Conservation (phyloP, 2,888 invertebrate genomes). For the Syritta pipiens region DNA sequence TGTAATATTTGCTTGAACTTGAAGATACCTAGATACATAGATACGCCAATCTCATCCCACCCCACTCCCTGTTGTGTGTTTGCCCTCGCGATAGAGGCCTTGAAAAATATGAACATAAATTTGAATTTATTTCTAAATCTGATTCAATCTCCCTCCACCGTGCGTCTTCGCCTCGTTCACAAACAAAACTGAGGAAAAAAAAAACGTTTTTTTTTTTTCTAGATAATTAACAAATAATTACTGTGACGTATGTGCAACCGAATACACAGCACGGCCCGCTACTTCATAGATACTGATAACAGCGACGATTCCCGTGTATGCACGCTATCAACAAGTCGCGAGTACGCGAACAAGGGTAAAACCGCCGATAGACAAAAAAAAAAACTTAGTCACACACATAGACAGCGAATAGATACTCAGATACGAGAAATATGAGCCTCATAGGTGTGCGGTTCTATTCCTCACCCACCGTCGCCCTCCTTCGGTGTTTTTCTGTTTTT, state of each 20-base stretch:
- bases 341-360: constrained; percentile 34
- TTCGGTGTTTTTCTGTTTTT: constrained; percentile 7
- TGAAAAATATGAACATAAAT: constrained; percentile 27
- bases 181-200: neutral
- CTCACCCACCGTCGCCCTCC: too few relatives aligned
- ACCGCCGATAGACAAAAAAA: constrained; percentile 39
- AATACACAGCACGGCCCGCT: constrained; percentile 18
- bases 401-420: constrained; percentile 27
- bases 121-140: constrained; percentile 32
- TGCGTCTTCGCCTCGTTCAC: neutral
- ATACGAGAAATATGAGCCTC: constrained; percentile 31
- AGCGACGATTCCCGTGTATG: constrained; percentile 5
- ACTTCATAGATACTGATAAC: constrained; percentile 26
- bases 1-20: constrained; percentile 21
- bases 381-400: too few relatives aligned
- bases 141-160: neutral
- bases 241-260: constrained; percentile 45
- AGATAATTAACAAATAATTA: constrained; percentile 54
- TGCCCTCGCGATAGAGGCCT: neutral
- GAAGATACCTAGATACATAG: neutral
- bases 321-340: constrained; percentile 40
- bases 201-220: too few relatives aligned
- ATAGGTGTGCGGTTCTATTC: constrained; percentile 16
- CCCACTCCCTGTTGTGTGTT: too few relatives aligned
- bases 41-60: too few relatives aligned